Evolutionary conservation across 2,797 vertebrate species (phyloP).

Genomic region (Chromis chromis): DNA sequence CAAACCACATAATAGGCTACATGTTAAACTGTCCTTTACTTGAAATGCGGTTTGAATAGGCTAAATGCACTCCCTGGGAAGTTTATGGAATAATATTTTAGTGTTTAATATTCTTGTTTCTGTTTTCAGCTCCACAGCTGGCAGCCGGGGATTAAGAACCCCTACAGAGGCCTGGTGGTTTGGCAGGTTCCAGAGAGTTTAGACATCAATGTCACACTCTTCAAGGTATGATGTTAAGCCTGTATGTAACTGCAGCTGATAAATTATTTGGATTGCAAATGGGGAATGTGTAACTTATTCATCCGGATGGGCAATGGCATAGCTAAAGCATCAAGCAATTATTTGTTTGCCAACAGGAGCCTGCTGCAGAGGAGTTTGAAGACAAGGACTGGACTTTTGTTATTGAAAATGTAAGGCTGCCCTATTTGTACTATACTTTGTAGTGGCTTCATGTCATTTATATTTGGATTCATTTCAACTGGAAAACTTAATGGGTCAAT

Average conservation of each 20-base stretch:
- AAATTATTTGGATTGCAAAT: neutral
- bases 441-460: neutral
- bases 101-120: neutral
- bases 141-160: slow-evolving; percentile 93
- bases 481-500: neutral
- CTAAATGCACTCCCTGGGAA: neutral
- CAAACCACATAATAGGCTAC: no score
- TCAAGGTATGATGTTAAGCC: slow-evolving; percentile 83
- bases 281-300: neutral
- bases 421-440: accelerated
- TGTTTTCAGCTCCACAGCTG: slow-evolving; percentile 88
- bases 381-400: slow-evolving; percentile 95
- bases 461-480: neutral
- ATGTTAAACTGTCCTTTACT: no score
- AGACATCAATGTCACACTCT: slow-evolving; percentile 91
- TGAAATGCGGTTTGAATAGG: neutral
- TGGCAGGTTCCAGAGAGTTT: slow-evolving; percentile 92
- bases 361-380: slow-evolving; percentile 90
- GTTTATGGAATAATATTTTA: no score
- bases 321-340: neutral
- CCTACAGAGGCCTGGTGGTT: slow-evolving; percentile 88
- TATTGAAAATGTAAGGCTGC: slow-evolving; percentile 89
- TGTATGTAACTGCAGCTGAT: neutral
- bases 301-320: neutral
- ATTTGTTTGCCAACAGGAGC: slow-evolving; percentile 81